Percentiles rank a stretch among this genome's conserved stretches.
Conservation (phyloP, 2,888 invertebrate genomes). For the Pterostichus niger region DNA sequence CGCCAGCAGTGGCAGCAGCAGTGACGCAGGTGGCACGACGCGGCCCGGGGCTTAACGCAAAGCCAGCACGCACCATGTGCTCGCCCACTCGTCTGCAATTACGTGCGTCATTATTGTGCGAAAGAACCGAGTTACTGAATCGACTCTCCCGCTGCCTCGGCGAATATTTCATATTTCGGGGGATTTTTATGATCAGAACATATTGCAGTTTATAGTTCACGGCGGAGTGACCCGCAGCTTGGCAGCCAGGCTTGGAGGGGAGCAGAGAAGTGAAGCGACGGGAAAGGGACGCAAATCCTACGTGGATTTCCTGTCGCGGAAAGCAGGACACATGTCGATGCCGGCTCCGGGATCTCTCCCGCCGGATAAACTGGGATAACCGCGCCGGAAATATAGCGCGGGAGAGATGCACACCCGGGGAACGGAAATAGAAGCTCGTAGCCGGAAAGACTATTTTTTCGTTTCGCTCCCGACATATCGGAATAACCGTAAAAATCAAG, state of each 20-base stretch:
- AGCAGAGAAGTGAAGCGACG: conserved; percentile 73
- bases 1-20: conserved; percentile 1
- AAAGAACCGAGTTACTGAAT: conserved; percentile 56
- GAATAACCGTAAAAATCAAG: conserved; percentile 72
- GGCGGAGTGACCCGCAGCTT: conserved; percentile 69
- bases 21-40: conserved; percentile 50
- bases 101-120: conserved; percentile 66
- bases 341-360: conserved; percentile 79
- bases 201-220: conserved; percentile 70
- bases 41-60: conserved; percentile 56
- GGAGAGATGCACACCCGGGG: conserved; percentile 74
- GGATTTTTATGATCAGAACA: conserved; percentile 72
- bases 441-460: conserved; percentile 79
- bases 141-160: conserved; percentile 56
- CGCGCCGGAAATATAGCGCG: conserved; percentile 79
- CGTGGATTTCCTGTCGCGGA: conserved; percentile 74
- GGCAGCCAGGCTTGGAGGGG: conserved; percentile 7
- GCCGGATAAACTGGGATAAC: conserved; percentile 81
- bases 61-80: conserved; percentile 65
- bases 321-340: conserved; percentile 80
- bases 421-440: conserved; percentile 80
- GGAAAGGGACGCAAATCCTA: conserved; percentile 77
- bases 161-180: conserved; percentile 71
- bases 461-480: conserved; percentile 74
- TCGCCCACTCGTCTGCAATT: conserved; percentile 49